Evolutionary conservation across 2,888 invertebrate species (phyloP).

Genomic region (Ennomos quercinarius): DNA sequence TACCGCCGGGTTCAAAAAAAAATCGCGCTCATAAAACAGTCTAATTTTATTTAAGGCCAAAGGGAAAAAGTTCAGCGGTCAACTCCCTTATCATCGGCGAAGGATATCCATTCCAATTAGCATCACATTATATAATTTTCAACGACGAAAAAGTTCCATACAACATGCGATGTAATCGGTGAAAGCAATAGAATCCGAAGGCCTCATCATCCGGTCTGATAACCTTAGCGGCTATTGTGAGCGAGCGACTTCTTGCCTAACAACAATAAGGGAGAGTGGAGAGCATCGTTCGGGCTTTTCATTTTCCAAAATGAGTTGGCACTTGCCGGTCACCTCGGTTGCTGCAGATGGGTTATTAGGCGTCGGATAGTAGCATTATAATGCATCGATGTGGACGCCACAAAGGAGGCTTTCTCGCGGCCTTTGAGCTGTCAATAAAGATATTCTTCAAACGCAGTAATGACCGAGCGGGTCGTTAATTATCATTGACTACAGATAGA

Average conservation of each 20-base stretch:
- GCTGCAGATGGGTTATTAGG: conserved; percentile 68
- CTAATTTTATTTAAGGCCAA: conserved; percentile 48
- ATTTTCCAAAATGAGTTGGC: conserved; percentile 81
- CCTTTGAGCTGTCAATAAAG: conserved; percentile 77
- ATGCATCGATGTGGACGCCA: conserved; percentile 62
- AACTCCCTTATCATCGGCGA: conserved; percentile 48
- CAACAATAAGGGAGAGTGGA: conserved; percentile 71
- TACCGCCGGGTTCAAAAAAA: conserved; percentile 57
- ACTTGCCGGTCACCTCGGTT: conserved; percentile 55
- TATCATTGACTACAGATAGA: conserved; percentile 54
- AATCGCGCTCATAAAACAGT: conserved; percentile 33
- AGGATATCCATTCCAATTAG: conserved; percentile 56
- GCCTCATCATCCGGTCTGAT: conserved; percentile 82
- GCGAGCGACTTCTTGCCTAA: conserved; percentile 59
- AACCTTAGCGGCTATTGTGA: conserved; percentile 78
- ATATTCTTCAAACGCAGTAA: conserved; percentile 63
- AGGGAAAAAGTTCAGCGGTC: conserved; percentile 53
- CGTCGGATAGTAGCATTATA: conserved; percentile 69
- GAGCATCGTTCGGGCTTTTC: conserved; percentile 72
- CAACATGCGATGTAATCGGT: conserved; percentile 74
- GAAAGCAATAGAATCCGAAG: conserved; percentile 77
- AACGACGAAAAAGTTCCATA: conserved; percentile 59
- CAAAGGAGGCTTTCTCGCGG: conserved; percentile 73
- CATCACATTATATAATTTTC: conserved; percentile 58
- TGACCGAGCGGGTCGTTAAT: conserved; percentile 65